A percentile compares a stretch with the other conserved stretches of the same genome.
These are phyloP conservation scores for Bombus confusus DNA, from an alignment of 1,140 invertebrate species.

Conservation along the genomic window DNA sequence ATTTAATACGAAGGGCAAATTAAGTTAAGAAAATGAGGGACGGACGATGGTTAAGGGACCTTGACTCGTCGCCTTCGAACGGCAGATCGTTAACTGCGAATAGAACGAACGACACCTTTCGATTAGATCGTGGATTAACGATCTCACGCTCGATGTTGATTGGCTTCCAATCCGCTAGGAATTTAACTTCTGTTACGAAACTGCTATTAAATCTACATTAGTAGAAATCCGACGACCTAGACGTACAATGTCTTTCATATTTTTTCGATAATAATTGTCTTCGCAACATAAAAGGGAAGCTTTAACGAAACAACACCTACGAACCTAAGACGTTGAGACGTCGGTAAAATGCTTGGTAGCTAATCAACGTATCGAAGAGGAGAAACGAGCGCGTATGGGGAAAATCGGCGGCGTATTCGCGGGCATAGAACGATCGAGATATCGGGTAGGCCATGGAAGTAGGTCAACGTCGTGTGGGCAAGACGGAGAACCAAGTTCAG, in stretches of 20 bases:
- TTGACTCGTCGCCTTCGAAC: neutral
- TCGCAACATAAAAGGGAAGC: neutral
- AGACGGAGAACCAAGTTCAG: conserved; percentile 80
- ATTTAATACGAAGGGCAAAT: neutral
- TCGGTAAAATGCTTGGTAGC: conserved; percentile 24
- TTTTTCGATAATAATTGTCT: neutral
- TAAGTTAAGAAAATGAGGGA: no score
- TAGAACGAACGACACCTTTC: neutral
- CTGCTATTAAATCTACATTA: neutral
- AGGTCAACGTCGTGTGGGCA: conserved; percentile 77
- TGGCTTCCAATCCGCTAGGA: neutral
- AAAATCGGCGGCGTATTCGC: conserved; percentile 40
- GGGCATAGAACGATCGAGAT: conserved; percentile 31
- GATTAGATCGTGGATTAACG: neutral
- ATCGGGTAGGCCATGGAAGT: conserved; percentile 76
- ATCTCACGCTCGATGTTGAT: neutral
- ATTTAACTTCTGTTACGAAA: neutral
- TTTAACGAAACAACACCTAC: neutral
- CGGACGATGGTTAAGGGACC: neutral
- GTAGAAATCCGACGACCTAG: neutral
- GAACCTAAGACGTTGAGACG: neutral
- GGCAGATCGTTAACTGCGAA: neutral
- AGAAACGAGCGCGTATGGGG: neutral
- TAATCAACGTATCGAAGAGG: no score
- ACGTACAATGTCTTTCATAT: neutral